Evolutionary conservation across 1,140 invertebrate species (phyloP), one percentile per base, ranked within the genome.

Genomic region (Melipona quadrifasciata): DNA sequence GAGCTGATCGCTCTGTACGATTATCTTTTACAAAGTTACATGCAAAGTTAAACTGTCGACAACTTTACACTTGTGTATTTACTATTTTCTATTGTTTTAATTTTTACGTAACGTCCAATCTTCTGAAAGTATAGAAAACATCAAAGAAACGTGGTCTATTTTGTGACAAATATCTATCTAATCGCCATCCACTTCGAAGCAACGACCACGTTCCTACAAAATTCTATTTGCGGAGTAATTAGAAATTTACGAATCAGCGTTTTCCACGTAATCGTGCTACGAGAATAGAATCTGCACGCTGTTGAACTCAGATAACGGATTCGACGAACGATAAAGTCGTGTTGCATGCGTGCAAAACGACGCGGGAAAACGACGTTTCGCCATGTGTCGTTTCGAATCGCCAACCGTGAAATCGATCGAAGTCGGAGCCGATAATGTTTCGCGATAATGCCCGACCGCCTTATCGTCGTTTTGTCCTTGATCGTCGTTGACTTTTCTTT

Each of bases 381-480:
- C 21, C 27, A 27, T 55, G 80, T 78, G 68, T 75, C 80, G 70
- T 74, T 85, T 79, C 64, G 80, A 78, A 80, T 34, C 47, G 72
- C 24, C 75, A 86, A 1, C 65, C 68, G 76, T 72, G 64, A 80
- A 90, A 90, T 90, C 88, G 86, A 90, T 88, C 87, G 87, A 80
- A 17, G n/a, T 11, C 31, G 11, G 11, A 76, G 19, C 73, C 76
- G 86, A 91, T 91, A 89, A 75, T 87, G 71, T 86, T 85, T 27
- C 77, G 64, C 75, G 88, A 91, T 91, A 91, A 91, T 74, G 73
- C 47, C 39, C 72, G 77, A 86, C 85, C 81, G 80, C 85, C 85
- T 91, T 90, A 87, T 91, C 84, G 74, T 1, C 84, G 11, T 39
- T 53, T 21, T 24, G 82, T 58, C 82, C 76, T 84, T 78, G 82